Evolutionary conservation across 2,113 vertebrate species (phyloP).

Genomic region (Callaeas wilsoni): DNA sequence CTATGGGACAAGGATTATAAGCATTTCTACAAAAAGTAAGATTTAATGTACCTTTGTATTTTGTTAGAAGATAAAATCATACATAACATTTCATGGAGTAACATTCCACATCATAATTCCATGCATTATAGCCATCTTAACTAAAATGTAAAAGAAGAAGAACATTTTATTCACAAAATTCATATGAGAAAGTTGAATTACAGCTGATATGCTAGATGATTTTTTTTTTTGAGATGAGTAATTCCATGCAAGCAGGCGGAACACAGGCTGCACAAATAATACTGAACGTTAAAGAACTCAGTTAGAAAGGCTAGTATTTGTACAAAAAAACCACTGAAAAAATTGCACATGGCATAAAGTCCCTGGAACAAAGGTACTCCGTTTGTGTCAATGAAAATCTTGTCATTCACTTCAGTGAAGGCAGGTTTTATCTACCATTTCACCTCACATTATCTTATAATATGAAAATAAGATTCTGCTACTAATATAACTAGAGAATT

Average conservation of each 20-base stretch:
- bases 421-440: slow-evolving; percentile 30
- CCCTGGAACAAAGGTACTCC: background rate
- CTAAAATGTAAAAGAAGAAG: background rate
- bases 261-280: background rate
- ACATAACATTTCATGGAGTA: background rate
- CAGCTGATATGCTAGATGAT: background rate
- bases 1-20: background rate
- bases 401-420: background rate
- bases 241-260: background rate
- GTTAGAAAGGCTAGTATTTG: background rate
- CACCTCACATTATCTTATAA: slow-evolving; percentile 41
- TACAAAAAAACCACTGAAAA: background rate
- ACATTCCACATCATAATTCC: background rate
- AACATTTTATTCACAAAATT: background rate
- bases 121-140: background rate
- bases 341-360: background rate
- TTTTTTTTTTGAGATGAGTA: background rate
- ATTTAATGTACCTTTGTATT: background rate
- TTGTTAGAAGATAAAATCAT: background rate
- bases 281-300: background rate
- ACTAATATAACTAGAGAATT: slow-evolving; percentile 6
- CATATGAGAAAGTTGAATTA: background rate
- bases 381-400: background rate
- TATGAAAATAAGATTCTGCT: slow-evolving; percentile 47
- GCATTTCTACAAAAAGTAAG: background rate